Evolutionary conservation across 2,888 invertebrate genomes (phyloP).

Genomic region (Zele albiditarsus): DNA sequence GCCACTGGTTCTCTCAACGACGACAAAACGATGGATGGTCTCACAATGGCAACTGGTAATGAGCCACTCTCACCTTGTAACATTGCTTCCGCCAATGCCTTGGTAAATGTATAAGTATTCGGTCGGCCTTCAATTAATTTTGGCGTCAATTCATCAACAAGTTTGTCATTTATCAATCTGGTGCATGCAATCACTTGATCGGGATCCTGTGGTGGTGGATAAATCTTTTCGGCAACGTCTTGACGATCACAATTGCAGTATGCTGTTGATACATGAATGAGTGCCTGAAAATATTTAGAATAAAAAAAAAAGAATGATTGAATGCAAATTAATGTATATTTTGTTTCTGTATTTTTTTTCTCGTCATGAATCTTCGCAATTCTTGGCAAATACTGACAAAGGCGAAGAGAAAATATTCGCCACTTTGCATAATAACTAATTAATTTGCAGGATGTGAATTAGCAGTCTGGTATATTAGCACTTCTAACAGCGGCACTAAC

Average conservation of each 20-base stretch:
- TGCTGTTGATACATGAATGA: constrained; percentile 83
- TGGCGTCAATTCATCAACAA: constrained; percentile 72
- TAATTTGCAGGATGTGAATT: constrained; percentile 4
- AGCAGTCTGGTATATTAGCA: background rate
- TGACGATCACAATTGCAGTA: constrained; percentile 81
- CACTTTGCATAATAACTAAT: constrained; percentile 5
- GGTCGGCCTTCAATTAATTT: constrained; percentile 76
- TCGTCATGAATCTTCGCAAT: background rate
- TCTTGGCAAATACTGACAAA: constrained; percentile 2
- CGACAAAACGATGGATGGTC: constrained; percentile 77
- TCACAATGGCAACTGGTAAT: constrained; percentile 80
- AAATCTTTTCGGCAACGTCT: constrained; percentile 77
- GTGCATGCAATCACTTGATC: constrained; percentile 74
- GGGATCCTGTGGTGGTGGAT: constrained; percentile 75
- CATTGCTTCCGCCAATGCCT: constrained; percentile 81
- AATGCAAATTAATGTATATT: constrained; percentile 1
- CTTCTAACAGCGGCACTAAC: background rate
- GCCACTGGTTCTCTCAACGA: constrained; percentile 70
- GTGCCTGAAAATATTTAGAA: constrained; percentile 69
- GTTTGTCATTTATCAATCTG: constrained; percentile 72
- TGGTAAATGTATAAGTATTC: constrained; percentile 84
- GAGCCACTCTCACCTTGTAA: constrained; percentile 76
- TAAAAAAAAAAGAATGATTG: constrained; percentile 22
- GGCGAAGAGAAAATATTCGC: background rate
- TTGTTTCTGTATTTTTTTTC: background rate